Base-by-base conservation (phyloP, 2,797 vertebrate genomes). In the Smutsia temminckii region DNA sequence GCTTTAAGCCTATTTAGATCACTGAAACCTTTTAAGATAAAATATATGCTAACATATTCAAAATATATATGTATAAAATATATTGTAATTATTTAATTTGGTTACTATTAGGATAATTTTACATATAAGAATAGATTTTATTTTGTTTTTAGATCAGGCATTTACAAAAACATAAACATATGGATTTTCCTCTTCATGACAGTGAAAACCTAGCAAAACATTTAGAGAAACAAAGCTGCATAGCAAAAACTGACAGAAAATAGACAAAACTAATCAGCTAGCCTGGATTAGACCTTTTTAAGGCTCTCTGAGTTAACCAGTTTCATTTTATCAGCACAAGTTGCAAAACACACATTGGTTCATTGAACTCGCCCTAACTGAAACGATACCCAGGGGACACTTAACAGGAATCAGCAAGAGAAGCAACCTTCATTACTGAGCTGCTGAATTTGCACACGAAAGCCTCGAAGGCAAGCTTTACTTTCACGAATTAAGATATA, bases 371-470 rank as follows among this genome's bases (percentile, higher is more conserved):
- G 91, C 89, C 34, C 64, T 40, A 53, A 87, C 93, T 77, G 84
- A 37, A 96, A 9, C 2, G 57, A 93, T 85, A 59, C 75, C 94
- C 78, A 83, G 94, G 94, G 94, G 97, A 59, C 85, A 81, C 46
- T 87, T 64, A 89, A 21, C 64, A 75, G 66, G 53, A 97, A 93
- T 81, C 96, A 96, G 94, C 96, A 86, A 61, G 75, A 96, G 96
- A 83, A 96, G 79, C 80, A 97, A 96, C 94, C 95, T 97, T 93
- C 94, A 71, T 94, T 75, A 97, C 5, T 2, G 0, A 91, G 29
- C 42, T 87, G 97, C 97, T 98, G 95, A 97, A 89, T 29, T 83
- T 87, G 93, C 95, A 83, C 75, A 95, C 42, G 20, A 78, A 5
- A 0, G 0, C 46, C 79, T 94, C 91, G 34, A 72, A 4, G 1